Conservation (phyloP, 1,140 invertebrate genomes). For the Pachypsylla venusta region DNA sequence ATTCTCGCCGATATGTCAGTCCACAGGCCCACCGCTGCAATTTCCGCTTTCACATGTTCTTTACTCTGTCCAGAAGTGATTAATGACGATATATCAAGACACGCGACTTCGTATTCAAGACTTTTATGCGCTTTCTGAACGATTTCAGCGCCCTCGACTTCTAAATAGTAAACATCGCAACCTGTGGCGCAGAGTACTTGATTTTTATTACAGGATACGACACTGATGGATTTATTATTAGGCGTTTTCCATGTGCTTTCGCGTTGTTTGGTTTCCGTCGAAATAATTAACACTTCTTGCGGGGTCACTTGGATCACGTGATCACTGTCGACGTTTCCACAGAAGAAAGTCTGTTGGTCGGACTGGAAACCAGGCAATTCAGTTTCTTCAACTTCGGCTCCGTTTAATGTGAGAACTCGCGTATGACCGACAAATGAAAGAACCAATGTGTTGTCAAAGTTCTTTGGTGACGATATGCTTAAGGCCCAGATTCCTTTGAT, state of each 20-base stretch:
- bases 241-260: conserved; percentile 61
- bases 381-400: conserved; percentile 70
- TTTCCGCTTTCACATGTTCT: conserved; percentile 38
- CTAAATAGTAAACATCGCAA: conserved; percentile 75
- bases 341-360: conserved; percentile 83
- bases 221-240: conserved; percentile 59
- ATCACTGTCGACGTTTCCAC: conserved; percentile 71
- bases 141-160: conserved; percentile 52
- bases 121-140: conserved; percentile 46
- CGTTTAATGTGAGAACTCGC: conserved; percentile 26
- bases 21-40: conserved; percentile 91
- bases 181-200: conserved; percentile 84
- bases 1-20: conserved; percentile 89
- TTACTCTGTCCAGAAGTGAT: conserved; percentile 33
- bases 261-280: conserved; percentile 45
- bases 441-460: conserved; percentile 76
- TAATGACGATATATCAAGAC: conserved; percentile 82
- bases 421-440: conserved; percentile 90
- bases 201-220: conserved; percentile 66
- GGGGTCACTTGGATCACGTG: conserved; percentile 75
- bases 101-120: conserved; percentile 88
- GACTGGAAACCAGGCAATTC: conserved; percentile 78
- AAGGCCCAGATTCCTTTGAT: conserved; percentile 97
- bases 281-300: conserved; percentile 49
- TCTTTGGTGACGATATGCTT: conserved; percentile 43